Conservation (phyloP, 2,888 invertebrate species). For the Stramonita haemastoma region DNA sequence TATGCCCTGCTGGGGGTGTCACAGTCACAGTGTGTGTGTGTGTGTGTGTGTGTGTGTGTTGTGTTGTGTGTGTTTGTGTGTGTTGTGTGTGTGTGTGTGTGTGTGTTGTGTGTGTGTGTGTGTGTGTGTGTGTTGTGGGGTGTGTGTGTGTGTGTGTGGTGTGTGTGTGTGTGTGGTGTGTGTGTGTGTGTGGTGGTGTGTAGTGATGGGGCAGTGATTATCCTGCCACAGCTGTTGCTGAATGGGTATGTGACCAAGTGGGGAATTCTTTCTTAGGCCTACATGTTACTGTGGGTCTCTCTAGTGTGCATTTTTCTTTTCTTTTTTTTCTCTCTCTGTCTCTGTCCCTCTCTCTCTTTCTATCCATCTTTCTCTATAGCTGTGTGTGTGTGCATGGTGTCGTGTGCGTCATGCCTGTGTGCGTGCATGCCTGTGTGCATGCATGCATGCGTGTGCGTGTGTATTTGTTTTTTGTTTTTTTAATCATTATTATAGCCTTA, state of each 20-base stretch:
- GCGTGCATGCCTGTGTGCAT: not conserved
- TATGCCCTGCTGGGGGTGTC: not conserved
- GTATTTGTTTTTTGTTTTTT: not conserved
- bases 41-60: not conserved
- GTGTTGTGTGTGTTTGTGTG: too few relatives aligned
- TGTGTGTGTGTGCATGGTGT: not conserved
- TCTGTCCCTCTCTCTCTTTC: not conserved
- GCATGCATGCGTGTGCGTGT: slow-evolving; percentile 8
- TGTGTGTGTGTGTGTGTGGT: too few relatives aligned
- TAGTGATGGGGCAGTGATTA: not conserved
- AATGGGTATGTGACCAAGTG: not conserved
- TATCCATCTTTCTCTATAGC: not conserved
- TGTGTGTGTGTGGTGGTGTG: not conserved
- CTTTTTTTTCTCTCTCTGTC: not conserved
- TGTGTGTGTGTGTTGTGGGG: not conserved
- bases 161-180: too few relatives aligned
- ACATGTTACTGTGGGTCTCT: not conserved
- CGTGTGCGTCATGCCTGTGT: not conserved
- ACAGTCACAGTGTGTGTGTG: not conserved
- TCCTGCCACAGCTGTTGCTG: not conserved
- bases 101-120: not conserved
- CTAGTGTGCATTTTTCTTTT: not conserved
- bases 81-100: too few relatives aligned
- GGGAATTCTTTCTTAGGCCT: not conserved
- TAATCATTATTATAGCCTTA: too few relatives aligned